These are phyloP conservation scores for Trissoscelio sp. DNA, from an alignment of 2,888 invertebrate genomes.

Conservation along the genomic window DNA sequence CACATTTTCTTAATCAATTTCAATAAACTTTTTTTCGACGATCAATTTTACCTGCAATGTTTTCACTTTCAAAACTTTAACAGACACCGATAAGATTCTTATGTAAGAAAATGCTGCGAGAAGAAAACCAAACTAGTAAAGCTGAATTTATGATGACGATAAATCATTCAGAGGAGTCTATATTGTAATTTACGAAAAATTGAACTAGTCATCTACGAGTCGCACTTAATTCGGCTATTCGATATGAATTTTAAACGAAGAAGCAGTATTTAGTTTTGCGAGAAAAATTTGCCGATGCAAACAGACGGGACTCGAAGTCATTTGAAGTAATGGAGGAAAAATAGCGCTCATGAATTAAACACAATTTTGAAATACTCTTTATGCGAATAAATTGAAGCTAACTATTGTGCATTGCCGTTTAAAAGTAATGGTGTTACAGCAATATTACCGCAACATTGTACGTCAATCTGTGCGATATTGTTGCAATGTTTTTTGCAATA, in stretches of 20 bases:
- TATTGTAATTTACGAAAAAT: slow-evolving; percentile 37
- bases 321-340: slow-evolving; percentile 24
- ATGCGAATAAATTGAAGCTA: slow-evolving; percentile 30
- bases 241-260: too few relatives aligned
- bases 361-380: slow-evolving; percentile 37
- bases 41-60: slow-evolving; percentile 21
- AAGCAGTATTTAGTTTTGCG: too few relatives aligned
- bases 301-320: slow-evolving; percentile 4
- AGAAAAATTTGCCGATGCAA: not conserved
- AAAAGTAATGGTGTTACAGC: slow-evolving; percentile 12
- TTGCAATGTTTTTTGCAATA: slow-evolving; percentile 21
- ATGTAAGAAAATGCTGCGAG: slow-evolving; percentile 18
- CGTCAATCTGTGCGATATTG: slow-evolving; percentile 28
- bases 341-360: slow-evolving; percentile 46
- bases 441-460: slow-evolving; percentile 34
- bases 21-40: not conserved
- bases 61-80: slow-evolving; percentile 54
- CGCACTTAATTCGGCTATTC: too few relatives aligned
- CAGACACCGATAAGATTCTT: slow-evolving; percentile 26
- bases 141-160: slow-evolving; percentile 38
- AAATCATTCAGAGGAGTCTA: slow-evolving; percentile 28
- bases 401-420: slow-evolving; percentile 30
- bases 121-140: slow-evolving; percentile 26
- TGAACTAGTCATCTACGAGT: too few relatives aligned
- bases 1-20: not conserved